phyloP scores from a whole-genome alignment of 2,888 invertebrate genomes.

The Rotaria socialis region DNA sequence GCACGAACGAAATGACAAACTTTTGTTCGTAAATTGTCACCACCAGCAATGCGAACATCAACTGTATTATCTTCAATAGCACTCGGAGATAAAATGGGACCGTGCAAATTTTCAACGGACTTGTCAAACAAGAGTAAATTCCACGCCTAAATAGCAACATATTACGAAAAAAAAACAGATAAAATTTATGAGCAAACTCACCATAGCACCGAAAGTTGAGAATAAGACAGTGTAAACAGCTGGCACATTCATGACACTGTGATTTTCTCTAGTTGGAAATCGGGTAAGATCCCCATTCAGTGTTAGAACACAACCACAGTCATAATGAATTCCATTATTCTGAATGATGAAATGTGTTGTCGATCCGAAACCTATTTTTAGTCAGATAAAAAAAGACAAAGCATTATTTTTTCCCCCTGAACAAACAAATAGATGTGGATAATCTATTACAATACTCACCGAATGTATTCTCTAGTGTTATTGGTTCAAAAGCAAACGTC shows the following conservation, averaged over 20 bases:
- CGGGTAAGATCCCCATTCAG: not conserved
- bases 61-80: not conserved
- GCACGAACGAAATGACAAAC: conserved; percentile 26
- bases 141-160: not conserved
- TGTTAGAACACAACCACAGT: conserved; percentile 19
- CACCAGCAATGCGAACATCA: not conserved
- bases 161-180: too few species aligned
- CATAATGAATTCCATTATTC: not conserved
- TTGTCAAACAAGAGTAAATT: not conserved
- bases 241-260: not conserved
- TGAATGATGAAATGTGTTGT: not conserved
- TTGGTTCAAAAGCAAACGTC: conserved; percentile 11
- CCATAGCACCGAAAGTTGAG: not conserved
- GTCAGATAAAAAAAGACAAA: not conserved
- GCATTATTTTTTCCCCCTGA: too few species aligned
- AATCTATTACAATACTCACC: not conserved
- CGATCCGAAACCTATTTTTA: not conserved
- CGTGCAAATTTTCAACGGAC: not conserved
- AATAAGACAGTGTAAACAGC: not conserved
- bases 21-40: not conserved
- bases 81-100: not conserved
- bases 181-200: not conserved
- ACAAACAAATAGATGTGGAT: too few species aligned
- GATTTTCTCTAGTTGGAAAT: not conserved
- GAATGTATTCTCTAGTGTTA: not conserved